Percentiles rank a stretch among this genome's conserved stretches.
These are phyloP conservation scores for Megaptera novaeangliae DNA, from an alignment of 2,113 vertebrate species.

Conservation along the genomic window DNA sequence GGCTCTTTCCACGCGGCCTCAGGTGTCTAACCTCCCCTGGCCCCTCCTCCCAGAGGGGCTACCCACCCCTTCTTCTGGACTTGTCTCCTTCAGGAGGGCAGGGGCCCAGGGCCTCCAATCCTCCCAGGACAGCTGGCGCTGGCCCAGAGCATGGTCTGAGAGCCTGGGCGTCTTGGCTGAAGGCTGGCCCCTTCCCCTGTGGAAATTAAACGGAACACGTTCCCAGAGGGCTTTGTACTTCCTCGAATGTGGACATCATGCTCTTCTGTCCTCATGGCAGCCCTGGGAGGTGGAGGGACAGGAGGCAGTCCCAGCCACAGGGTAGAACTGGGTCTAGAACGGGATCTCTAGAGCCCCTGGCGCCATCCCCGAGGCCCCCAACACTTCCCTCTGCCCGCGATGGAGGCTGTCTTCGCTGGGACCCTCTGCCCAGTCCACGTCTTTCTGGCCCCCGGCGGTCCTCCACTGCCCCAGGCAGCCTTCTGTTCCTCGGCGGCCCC, in stretches of 20 bases:
- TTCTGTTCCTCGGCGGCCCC: background rate
- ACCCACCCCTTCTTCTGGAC: background rate
- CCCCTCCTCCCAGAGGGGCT: background rate
- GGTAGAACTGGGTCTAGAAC: background rate
- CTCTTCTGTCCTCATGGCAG: background rate
- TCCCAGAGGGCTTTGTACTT: background rate
- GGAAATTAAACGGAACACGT: background rate
- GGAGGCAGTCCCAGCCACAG: background rate
- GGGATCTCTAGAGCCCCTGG: background rate
- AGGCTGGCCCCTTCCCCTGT: background rate
- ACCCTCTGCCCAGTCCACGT: background rate
- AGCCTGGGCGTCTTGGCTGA: background rate
- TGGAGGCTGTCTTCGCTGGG: too few relatives aligned
- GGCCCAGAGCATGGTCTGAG: background rate
- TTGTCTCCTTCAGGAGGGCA: background rate
- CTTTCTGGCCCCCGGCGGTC: rapidly evolving
- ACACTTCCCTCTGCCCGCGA: background rate
- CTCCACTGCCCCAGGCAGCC: background rate
- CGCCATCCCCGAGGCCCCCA: too few relatives aligned
- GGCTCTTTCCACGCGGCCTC: background rate
- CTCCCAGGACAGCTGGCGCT: background rate
- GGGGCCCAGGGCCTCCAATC: background rate
- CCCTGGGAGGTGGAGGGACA: background rate
- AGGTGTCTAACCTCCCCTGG: rapidly evolving
- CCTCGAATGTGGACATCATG: background rate